phyloP scores from a whole-genome alignment of 2,113 vertebrate species.

The Pithys albifrons region DNA sequence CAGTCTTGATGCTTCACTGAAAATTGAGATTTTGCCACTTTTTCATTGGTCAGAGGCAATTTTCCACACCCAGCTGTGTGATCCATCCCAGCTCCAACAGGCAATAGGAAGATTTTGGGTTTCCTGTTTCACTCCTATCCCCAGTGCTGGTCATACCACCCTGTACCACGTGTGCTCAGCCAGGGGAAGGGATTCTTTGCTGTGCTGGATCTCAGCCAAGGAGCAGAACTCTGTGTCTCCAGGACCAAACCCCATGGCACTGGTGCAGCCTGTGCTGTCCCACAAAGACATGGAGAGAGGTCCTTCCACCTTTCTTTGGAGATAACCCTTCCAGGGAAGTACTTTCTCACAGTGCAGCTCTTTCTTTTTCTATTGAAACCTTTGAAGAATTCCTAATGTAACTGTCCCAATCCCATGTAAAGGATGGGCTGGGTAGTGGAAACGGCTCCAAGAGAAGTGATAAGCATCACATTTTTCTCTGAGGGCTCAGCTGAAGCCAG shows the following conservation, averaged over 20 bases:
- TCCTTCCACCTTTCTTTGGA: not conserved
- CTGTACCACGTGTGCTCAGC: not conserved
- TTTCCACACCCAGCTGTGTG: not conserved
- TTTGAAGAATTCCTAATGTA: not conserved
- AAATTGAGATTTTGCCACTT: not conserved
- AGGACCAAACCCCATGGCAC: not conserved
- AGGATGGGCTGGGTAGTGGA: not conserved
- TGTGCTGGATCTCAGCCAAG: not conserved
- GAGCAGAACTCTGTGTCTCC: not conserved
- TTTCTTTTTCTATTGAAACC: not conserved
- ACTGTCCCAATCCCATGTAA: accelerated
- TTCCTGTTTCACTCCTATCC: not conserved
- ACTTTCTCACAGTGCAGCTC: not conserved
- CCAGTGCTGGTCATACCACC: not conserved
- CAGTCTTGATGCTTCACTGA: not conserved
- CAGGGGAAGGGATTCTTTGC: not conserved
- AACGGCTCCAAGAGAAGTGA: not conserved
- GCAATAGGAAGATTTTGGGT: not conserved
- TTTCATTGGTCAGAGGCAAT: not conserved
- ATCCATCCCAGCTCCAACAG: not conserved
- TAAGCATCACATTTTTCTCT: not conserved
- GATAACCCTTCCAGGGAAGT: not conserved
- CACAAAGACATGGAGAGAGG: not conserved
- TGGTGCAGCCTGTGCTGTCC: not conserved
- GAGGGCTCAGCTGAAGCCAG: not conserved